Evolutionary conservation across 2,888 invertebrate species (phyloP).

Genomic region (Tromatobia lineatoria): DNA sequence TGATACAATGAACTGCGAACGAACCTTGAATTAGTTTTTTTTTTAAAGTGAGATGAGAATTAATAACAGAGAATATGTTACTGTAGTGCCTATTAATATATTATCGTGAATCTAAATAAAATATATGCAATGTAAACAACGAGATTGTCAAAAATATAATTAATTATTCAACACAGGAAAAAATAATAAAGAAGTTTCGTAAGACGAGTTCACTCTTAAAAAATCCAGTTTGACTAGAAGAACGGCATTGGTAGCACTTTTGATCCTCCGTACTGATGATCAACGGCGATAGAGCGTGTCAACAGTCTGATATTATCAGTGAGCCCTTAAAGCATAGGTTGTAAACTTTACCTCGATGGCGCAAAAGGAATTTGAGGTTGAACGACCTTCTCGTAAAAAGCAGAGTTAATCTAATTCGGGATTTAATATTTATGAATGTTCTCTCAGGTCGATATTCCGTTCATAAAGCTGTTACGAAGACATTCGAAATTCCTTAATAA

Average conservation of each 20-base stretch:
- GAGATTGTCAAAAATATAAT: conserved; percentile 14
- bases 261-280: neutral
- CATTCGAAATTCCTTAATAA: neutral
- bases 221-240: conserved; percentile 18
- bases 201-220: no score
- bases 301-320: neutral
- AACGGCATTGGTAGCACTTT: neutral
- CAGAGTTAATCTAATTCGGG: neutral
- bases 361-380: neutral
- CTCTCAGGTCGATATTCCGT: neutral
- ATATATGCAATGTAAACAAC: neutral
- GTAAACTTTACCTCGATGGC: neutral
- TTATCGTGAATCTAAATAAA: neutral
- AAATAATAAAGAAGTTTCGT: neutral
- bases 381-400: neutral
- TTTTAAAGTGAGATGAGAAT: neutral
- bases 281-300: neutral
- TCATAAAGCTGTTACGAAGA: neutral
- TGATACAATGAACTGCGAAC: neutral
- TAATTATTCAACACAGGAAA: neutral
- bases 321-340: neutral
- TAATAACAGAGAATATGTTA: neutral
- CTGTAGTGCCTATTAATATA: neutral
- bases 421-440: neutral
- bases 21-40: neutral